Conservation (phyloP, 2,113 vertebrate genomes). For the Aphelocoma coerulescens region DNA sequence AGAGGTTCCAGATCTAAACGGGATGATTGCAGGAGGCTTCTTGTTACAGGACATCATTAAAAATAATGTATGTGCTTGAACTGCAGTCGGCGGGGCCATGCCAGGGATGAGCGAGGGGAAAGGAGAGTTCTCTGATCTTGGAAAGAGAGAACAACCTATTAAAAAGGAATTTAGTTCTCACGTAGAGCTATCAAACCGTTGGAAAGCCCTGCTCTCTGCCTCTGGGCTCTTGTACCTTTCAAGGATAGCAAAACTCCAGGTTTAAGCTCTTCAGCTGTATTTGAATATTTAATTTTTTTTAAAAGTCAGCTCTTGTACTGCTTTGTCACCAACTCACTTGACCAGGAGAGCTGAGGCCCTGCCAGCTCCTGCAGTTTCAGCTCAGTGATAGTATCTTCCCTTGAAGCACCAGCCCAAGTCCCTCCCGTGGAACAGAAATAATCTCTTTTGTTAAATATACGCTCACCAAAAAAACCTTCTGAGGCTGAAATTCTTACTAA, state of each 20-base stretch:
- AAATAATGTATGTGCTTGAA: slow-evolving; percentile 17
- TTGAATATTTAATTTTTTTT: background rate
- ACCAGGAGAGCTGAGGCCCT: background rate
- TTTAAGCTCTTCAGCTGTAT: background rate
- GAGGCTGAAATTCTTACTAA: background rate
- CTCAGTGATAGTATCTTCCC: background rate
- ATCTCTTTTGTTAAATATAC: background rate
- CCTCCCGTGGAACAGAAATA: background rate
- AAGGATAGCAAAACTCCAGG: slow-evolving; percentile 12
- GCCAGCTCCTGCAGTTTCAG: background rate
- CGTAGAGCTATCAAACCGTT: background rate
- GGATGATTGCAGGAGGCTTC: slow-evolving; percentile 27
- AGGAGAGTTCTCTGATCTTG: slow-evolving; percentile 38
- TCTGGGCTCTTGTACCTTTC: background rate
- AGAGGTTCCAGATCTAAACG: background rate
- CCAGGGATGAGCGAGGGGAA: background rate
- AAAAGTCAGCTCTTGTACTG: background rate
- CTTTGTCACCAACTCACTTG: background rate
- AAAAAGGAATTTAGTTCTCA: slow-evolving; percentile 38
- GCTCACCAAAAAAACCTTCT: background rate
- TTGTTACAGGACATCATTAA: slow-evolving; percentile 54
- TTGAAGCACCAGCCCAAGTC: background rate
- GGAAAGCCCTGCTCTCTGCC: background rate
- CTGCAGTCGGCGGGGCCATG: background rate
- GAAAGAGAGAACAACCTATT: slow-evolving; percentile 32